Evolutionary conservation across 2,113 vertebrate genomes (phyloP), one percentile per base, ranked within the genome.

Genomic region (Delphinus delphis): DNA sequence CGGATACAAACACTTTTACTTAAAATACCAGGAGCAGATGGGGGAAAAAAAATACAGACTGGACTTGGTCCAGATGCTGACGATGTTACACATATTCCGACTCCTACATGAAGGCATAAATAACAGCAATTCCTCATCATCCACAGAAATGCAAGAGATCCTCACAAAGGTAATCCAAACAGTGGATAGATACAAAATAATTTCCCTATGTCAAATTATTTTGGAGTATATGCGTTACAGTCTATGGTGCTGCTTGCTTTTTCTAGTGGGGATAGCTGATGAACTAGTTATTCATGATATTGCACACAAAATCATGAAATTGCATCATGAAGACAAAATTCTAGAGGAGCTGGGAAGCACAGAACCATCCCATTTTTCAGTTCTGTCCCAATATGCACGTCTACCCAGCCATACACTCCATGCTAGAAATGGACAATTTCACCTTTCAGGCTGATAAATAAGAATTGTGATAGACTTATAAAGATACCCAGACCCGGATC

Each of bases 11-110:
- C 84, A 81, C 89, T 96, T 97, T 97, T 96, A 97, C 93, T 98
- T 96, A 96, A 97, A 98, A 97, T 96, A 97, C 87, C 92, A 76
- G 89, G 89, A 97, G 83, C 97, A 98, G 96, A 97, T 97, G 97
- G 96, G 93, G 50, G 1, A 53, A 79, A 79, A 80, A 80, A 95
- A 93, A 91, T 11, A 44, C 31, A 6, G 92, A 92, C 97, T 96
- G 97, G 95, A 93, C 90, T 63, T 68, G 84, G 55, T 96, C 96
- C 97, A 95, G 96, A 97, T 96, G 96, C 95, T 95, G 77, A 97
- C 84, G 76, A 81, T 82, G 84, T 88, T 36, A n/a, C 74, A 84
- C 68, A 74, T 77, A 44, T 65, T 68, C 93, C 4, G 6, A 89
- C 82, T 95, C 95, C 96, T 73, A 73, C 88, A 26, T 21, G 89